Evolutionary conservation across 2,113 vertebrate genomes (phyloP), one percentile per base, ranked within the genome.

Genomic region (Malurus alboscapulatus): DNA sequence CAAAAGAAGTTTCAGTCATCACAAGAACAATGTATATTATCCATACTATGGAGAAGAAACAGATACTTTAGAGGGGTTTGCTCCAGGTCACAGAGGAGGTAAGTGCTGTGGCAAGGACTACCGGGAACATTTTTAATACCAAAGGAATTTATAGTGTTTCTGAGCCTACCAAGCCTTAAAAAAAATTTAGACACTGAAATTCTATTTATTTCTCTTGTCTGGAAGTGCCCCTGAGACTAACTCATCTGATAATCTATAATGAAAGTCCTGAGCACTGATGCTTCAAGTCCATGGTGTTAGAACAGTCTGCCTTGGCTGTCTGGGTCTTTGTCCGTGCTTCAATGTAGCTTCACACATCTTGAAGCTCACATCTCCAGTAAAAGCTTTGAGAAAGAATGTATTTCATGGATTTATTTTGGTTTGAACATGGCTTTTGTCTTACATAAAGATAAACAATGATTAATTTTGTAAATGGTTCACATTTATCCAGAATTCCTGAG

Each of bases 151-250:
- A 85, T 7, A 47, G 58, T 7, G 13, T 44, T 83, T 76, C 42
- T 77, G 54, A 90, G 22, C 8, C 42, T 50, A 68, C 4, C 20
- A 81, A 87, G 51, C 14, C 69, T 61, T 36, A 12, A 75, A 84
- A 58, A 53, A 5, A 12, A 54, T 74, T 63, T 54, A 75, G 27
- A 79, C 17, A 59, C 19, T 51, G 81, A 76, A 87, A 88, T 4
- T 63, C 24, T 85, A 92, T 77, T 73, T 92, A 71, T 74, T 80
- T 83, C 62, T 94, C 48, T 50, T 83, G 27, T 83, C 72, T 94
- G 75, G 59, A 85, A 87, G 27, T 59, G 26, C 27, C 29, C 44
- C 57, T 72, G 59, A 88, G 76, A 93, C 36, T 63, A 84, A 83
- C 42, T 77, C 58, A 85, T 59, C 51, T 6, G 10, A 80, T 54